Evolutionary conservation across 2,113 vertebrate species (phyloP), one percentile per base, ranked within the genome.

Genomic region (Spea bombifrons): DNA sequence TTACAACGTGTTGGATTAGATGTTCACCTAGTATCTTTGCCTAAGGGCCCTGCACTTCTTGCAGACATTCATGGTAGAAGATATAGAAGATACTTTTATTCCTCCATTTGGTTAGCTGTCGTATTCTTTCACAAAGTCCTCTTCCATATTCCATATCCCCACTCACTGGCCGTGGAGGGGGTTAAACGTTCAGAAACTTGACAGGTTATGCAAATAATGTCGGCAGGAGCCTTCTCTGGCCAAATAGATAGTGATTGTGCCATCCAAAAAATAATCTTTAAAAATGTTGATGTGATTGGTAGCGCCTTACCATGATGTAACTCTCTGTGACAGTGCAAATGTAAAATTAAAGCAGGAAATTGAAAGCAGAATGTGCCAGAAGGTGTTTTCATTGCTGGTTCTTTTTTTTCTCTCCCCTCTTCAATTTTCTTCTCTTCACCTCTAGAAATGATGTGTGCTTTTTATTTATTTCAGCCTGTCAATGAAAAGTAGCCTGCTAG

Each of bases 281-380:
- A 63, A 77, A 77, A 77, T 77, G 75, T 77, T 77, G 75, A 77
- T 77, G 75, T 77, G 75, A 77, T 73, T 16, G 15, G 70, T 73
- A 50, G 70, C 77, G 55, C 17, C 76, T 78, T 15, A 43, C 63
- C 50, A 15, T 73, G 70, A 80, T 80, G 77, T 73, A 80, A 80
- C 63, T 80, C 72, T 73, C 63, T 73, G 43, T 80, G 70, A 80
- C 70, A 73, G 70, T 57, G 50, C 65, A 59, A 80, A 80, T 80
- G 63, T 71, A 66, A 73, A 80, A 80, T 66, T 77, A 77, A 77
- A 77, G 75, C n/a, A 73, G 77, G 70, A 80, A 80, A 80, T 80
- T 80, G 77, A 80, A 80, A 80, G 77, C 50, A 57, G 70, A 73
- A 44, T n/a, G 77, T 55, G 67, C 77, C 77, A 80, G 77, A 80